These are phyloP conservation scores for Asobara japonica DNA, from an alignment of 1,140 invertebrate species.

Conservation along the genomic window DNA sequence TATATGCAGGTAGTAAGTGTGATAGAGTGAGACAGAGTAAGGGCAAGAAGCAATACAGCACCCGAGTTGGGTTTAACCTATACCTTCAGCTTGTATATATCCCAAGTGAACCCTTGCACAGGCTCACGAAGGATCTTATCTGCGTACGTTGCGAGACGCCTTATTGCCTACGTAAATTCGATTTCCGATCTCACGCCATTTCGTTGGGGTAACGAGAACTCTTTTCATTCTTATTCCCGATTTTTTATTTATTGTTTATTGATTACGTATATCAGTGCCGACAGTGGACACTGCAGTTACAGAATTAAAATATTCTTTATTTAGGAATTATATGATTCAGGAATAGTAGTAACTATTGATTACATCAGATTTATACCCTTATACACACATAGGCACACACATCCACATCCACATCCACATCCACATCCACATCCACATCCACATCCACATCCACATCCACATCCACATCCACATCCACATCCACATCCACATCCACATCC, in stretches of 20 bases:
- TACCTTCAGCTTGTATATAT: slow-evolving; percentile 6
- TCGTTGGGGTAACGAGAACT: slow-evolving; percentile 18
- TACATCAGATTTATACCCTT: too few species aligned
- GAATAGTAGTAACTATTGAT: too few species aligned
- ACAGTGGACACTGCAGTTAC: too few species aligned
- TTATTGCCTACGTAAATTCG: slow-evolving; percentile 43
- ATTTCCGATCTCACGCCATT: slow-evolving; percentile 44
- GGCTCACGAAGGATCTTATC: slow-evolving; percentile 48
- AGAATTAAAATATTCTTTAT: too few species aligned
- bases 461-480: too few species aligned
- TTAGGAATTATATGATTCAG: too few species aligned
- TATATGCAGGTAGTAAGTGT: neutral
- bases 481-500: too few species aligned
- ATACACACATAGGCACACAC: too few species aligned
- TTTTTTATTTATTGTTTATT: slow-evolving; percentile 17
- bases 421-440: too few species aligned
- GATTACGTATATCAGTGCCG: too few species aligned
- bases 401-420: too few species aligned
- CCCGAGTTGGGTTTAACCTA: slow-evolving; percentile 23
- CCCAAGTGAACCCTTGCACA: slow-evolving; percentile 15
- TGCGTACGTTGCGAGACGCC: slow-evolving; percentile 42
- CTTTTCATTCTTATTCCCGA: neutral
- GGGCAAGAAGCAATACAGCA: slow-evolving; percentile 14
- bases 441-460: too few species aligned
- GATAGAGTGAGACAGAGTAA: neutral